Conservation (phyloP, 2,888 invertebrate genomes). For the Panopea generosa region DNA sequence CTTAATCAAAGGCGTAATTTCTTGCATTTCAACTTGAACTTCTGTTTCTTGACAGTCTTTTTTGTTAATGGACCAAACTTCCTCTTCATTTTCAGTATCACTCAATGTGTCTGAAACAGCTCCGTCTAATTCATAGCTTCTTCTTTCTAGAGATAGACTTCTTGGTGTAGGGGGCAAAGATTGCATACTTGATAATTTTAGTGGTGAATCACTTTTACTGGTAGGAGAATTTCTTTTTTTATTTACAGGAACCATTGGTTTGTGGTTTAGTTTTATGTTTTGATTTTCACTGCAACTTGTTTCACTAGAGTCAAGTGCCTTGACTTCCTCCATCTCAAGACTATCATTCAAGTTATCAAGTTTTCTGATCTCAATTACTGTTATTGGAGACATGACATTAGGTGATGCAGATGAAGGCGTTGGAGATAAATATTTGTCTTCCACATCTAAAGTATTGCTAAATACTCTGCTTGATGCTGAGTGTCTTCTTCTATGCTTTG, state of each 20-base stretch:
- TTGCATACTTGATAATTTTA: no score
- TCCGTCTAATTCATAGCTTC: conserved; percentile 14
- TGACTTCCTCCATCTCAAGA: conserved; percentile 72
- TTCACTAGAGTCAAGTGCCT: conserved; percentile 14
- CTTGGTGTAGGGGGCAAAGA: conserved; percentile 3
- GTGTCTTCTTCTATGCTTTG: not conserved
- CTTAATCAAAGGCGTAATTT: conserved; percentile 62
- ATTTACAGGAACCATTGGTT: not conserved
- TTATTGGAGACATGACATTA: conserved; percentile 75
- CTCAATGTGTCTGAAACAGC: not conserved
- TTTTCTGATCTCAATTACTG: conserved; percentile 80
- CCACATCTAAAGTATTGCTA: conserved; percentile 47
- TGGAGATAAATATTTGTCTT: conserved; percentile 52
- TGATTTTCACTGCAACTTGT: not conserved
- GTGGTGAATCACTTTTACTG: no score
- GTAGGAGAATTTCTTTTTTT: not conserved
- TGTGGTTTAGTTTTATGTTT: not conserved
- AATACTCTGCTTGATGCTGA: conserved; percentile 70
- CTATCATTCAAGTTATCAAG: conserved; percentile 81
- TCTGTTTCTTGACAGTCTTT: not conserved
- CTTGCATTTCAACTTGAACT: conserved; percentile 19
- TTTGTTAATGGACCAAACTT: not conserved
- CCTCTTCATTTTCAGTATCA: conserved; percentile 13
- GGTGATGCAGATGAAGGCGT: conserved; percentile 68
- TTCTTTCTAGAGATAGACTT: conserved; percentile 23